Base-by-base conservation (phyloP, 2,888 invertebrate genomes). In the Congeria kusceri region DNA sequence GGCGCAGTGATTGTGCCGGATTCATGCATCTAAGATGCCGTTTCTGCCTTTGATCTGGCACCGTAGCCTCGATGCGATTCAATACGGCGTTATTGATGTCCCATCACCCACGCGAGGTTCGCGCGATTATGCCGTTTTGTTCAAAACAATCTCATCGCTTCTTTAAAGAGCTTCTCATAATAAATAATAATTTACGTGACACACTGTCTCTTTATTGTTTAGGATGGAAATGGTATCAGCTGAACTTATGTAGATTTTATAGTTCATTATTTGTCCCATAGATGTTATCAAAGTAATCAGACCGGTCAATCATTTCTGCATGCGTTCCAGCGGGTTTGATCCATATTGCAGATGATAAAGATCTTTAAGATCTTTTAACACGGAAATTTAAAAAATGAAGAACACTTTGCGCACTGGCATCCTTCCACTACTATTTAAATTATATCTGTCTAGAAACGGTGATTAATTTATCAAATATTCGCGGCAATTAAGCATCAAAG, bases 181-280 rank as follows among this genome's bases (percentile, higher is more conserved):
- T 80, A 83, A 80, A 83, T 83, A 80, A 80, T 83, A 62, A 83
- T 80, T 83, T 78, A 69, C 80, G 77, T 80, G 83, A 83, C 80
- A 78, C 72, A 69, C 75, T 72, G 63, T 72, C 75, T 58, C 73
- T 80, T 83, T 66, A 77, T 83, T 80, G 70, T 75, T 75, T 67
- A 7, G 63, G 61, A 47, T 65, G n/a, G 62, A 57, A 66, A 57
- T 66, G 29, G 70, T 69, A 78, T 80, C 83, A 76, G 75, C 73
- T 75, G 76, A 83, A 80, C 83, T 80, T 83, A 83, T 83, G 83
- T 83, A 83, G 83, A 83, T 83, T 83, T 80, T 80, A 77, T 76
- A 78, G 80, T 77, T 83, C 80, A 83, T 83, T 83, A 80, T 77
- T 78, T 78, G 80, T 70, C 63, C 61, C 44, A 47, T 63, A 59